These are phyloP conservation scores for Batillaria attramentaria DNA, from an alignment of 1,140 invertebrate genomes.

Conservation along the genomic window DNA sequence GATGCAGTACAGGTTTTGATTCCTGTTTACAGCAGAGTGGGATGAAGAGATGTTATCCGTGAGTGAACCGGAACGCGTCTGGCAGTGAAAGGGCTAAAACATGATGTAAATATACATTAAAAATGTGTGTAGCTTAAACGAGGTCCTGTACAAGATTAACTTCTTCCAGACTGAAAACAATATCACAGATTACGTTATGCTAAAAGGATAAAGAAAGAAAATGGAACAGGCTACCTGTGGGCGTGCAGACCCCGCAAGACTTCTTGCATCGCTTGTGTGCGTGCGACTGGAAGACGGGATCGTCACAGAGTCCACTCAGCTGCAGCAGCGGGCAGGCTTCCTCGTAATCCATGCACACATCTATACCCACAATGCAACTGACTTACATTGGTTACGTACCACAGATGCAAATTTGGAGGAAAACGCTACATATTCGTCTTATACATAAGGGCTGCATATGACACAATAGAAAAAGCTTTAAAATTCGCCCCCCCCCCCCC, in stretches of 20 bases:
- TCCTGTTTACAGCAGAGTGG: too few species aligned
- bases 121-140: background rate
- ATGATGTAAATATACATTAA: background rate
- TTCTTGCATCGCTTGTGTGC: background rate
- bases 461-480: too few species aligned
- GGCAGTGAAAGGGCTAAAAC: background rate
- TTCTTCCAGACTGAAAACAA: background rate
- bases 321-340: slow-evolving; percentile 7
- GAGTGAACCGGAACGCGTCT: background rate
- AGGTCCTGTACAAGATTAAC: background rate
- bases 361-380: background rate
- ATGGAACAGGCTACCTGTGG: slow-evolving; percentile 5
- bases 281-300: background rate
- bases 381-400: too few species aligned
- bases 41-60: too few species aligned
- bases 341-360: slow-evolving; percentile 23
- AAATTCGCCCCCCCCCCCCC: too few species aligned
- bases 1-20: too few species aligned
- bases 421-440: too few species aligned
- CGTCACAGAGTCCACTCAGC: slow-evolving; percentile 4
- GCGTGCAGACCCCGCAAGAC: slow-evolving; percentile 16
- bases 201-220: background rate
- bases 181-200: background rate
- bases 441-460: too few species aligned
- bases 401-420: too few species aligned